Percentiles rank a stretch among this genome's conserved stretches.
Conservation (phyloP, 1,140 invertebrate genomes). For the Dendrolimus punctatus region DNA sequence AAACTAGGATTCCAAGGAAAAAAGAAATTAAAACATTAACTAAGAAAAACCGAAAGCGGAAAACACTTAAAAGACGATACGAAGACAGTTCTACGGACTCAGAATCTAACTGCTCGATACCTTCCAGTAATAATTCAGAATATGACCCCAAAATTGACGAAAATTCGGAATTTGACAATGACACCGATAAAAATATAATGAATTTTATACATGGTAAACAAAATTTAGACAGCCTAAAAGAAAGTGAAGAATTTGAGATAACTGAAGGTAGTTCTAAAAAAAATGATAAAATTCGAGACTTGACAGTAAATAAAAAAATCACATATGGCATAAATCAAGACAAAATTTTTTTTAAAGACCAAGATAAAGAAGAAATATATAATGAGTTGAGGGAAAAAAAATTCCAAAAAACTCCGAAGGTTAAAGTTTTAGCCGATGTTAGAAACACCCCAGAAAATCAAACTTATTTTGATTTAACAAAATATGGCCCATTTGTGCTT, state of each 20-base stretch:
- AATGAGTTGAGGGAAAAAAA: background rate
- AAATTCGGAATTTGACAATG: conserved; percentile 2
- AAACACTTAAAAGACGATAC: too few relatives aligned
- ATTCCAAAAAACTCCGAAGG: conserved; percentile 1
- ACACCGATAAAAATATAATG: conserved; percentile 2
- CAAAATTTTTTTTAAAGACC: background rate
- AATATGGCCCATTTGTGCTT: conserved; percentile 5
- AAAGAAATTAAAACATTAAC: background rate
- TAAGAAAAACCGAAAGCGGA: background rate
- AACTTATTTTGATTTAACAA: conserved; percentile 4
- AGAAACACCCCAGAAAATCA: conserved; percentile 6
- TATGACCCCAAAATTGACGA: too few relatives aligned
- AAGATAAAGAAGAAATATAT: conserved; percentile 1
- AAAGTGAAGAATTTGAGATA: too few relatives aligned
- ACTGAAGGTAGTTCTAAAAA: too few relatives aligned
- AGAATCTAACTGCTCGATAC: too few relatives aligned
- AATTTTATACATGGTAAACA: background rate
- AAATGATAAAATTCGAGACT: background rate
- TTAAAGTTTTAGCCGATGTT: conserved; percentile 5
- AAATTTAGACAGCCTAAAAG: background rate
- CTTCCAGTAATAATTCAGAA: too few relatives aligned
- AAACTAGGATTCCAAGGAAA: too few relatives aligned
- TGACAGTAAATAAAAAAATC: conserved; percentile 3
- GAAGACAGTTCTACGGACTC: too few relatives aligned
- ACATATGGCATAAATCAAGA: background rate